These are phyloP conservation scores for Epinotia nisella DNA, from an alignment of 2,888 invertebrate genomes.

Conservation along the genomic window DNA sequence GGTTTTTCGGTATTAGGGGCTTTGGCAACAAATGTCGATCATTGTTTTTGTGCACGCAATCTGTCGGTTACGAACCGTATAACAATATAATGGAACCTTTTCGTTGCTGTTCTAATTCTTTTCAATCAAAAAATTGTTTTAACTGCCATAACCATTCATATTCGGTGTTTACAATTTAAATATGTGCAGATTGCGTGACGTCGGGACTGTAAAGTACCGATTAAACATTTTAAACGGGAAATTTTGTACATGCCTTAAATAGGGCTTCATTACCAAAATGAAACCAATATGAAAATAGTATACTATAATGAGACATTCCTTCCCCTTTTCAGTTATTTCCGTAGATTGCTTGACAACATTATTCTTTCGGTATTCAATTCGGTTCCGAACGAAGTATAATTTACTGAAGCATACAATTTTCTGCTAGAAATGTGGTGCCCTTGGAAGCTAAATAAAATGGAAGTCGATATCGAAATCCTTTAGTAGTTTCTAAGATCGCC, in stretches of 20 bases:
- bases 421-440: neutral
- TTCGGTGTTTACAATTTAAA: slow-evolving; percentile 44
- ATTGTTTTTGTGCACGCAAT: slow-evolving; percentile 76
- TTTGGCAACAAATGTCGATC: slow-evolving; percentile 68
- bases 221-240: slow-evolving; percentile 26
- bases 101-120: slow-evolving; percentile 59
- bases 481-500: slow-evolving; percentile 22
- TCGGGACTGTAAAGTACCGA: slow-evolving; percentile 30
- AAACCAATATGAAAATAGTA: slow-evolving; percentile 28
- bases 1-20: slow-evolving; percentile 64
- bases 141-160: slow-evolving; percentile 48
- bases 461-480: slow-evolving; percentile 12
- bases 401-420: neutral
- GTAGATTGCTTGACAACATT: slow-evolving; percentile 26
- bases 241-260: slow-evolving; percentile 34
- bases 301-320: slow-evolving; percentile 30
- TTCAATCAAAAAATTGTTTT: slow-evolving; percentile 61
- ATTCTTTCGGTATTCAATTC: slow-evolving; percentile 25
- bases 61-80: slow-evolving; percentile 62
- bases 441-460: slow-evolving; percentile 10
- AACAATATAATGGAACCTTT: slow-evolving; percentile 59
- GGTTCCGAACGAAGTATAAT: slow-evolving; percentile 1
- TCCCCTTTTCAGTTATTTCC: slow-evolving; percentile 5
- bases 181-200: slow-evolving; percentile 45
- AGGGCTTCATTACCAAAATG: slow-evolving; percentile 38